Conservation (phyloP, 2,113 vertebrate genomes). For the Raphicerus campestris region DNA sequence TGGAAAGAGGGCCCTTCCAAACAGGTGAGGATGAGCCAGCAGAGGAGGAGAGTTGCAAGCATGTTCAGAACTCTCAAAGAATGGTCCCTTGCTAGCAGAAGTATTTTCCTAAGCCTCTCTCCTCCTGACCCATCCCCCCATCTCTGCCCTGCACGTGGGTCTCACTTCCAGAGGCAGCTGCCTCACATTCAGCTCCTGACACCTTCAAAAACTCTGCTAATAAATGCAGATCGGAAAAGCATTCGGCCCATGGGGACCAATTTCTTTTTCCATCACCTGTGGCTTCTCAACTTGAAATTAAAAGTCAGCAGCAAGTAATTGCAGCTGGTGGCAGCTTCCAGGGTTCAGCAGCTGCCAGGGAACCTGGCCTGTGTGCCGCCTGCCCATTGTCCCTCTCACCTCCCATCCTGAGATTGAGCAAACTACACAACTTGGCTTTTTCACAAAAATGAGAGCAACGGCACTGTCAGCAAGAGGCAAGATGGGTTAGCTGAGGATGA, state of each 20-base stretch:
- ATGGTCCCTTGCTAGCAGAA: not conserved
- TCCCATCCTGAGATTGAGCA: not conserved
- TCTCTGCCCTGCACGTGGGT: not conserved
- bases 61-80: not conserved
- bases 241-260: conserved; percentile 77
- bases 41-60: not conserved
- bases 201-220: conserved; percentile 64
- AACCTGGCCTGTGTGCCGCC: not conserved
- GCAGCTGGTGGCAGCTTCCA: conserved; percentile 50
- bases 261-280: conserved; percentile 82
- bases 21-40: not conserved
- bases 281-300: conserved; percentile 73
- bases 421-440: not conserved
- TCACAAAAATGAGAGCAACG: not conserved
- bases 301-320: conserved; percentile 36
- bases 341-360: not conserved
- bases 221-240: conserved; percentile 59
- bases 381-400: not conserved
- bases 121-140: not conserved
- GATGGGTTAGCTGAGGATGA: not conserved
- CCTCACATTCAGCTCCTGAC: conserved; percentile 57
- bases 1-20: not conserved
- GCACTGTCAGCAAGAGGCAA: not conserved
- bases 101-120: not conserved
- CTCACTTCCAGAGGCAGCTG: conserved; percentile 13